Base-by-base conservation (phyloP, 2,797 vertebrate genomes). In the Miichthys miiuy region DNA sequence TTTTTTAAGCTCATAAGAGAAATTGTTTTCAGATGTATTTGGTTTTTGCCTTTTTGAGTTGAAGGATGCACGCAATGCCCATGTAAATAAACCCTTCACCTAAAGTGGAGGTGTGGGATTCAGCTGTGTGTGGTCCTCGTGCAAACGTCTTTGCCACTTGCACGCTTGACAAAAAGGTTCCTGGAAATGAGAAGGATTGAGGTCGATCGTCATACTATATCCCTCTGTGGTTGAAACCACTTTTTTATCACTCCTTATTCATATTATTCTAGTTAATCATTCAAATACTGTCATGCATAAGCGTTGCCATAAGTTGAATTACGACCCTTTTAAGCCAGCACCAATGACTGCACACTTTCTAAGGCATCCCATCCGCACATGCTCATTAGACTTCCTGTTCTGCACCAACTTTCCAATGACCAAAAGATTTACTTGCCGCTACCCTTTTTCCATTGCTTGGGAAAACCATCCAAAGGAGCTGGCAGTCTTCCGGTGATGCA, bases 101-200 rank as follows among this genome's bases (percentile, higher is more conserved):
- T 77, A 71, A 88, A 80, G 81, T 80, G 60, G 78, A 87, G 72
- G 58, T 81, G 86, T 82, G 46, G 77, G 77, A 60, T 77, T 58
- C 23, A 25, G 4, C 75, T 69, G 86, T 91, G 91, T 92, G 93
- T 89, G 92, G 92, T 92, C 92, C 78, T 20, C 34, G 7, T 30
- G 68, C 72, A 67, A 82, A 74, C 44, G 7, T 83, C 80, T 44
- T 55, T 21, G 18, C 70, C 60, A 58, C 76, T 65, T 62, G 34
- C 64, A 68, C 23, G 68, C 72, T 63, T 23, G 14, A 69, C 66
- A 47, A 51, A 68, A 80, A 73, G 16, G 7, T 83, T 90, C 67
- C 74, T 84, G 85, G 81, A 91, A 89, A 64, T 11, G 12, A 72
- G 18, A 44, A 25, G 51, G 52, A 60, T 30, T 65, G 82, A 75